Percentiles rank a stretch among this genome's conserved stretches.
Conservation (phyloP, 2,888 invertebrate species). For the Calameuta pallipes region DNA sequence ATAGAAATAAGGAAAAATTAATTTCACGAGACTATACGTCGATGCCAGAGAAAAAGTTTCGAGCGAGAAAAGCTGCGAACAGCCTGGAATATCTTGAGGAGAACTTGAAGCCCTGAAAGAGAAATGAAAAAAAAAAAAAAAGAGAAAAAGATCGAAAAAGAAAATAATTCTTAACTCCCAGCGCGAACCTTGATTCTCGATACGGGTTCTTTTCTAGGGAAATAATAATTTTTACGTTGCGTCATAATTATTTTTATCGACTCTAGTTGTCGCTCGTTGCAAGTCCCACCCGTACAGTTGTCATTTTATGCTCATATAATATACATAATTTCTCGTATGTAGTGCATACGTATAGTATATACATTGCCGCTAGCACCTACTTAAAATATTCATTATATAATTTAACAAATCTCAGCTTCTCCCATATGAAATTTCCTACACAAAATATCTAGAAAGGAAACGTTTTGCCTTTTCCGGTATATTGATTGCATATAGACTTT, state of each 20-base stretch:
- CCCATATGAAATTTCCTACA: neutral
- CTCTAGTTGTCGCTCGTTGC: neutral
- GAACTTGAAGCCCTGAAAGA: neutral
- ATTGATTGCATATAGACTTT: too few relatives aligned
- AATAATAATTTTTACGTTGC: neutral
- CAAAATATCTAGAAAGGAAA: neutral
- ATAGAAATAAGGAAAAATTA: neutral
- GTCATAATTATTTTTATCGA: neutral
- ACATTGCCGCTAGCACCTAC: neutral
- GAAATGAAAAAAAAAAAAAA: too few relatives aligned
- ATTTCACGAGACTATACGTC: neutral
- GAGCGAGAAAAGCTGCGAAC: neutral
- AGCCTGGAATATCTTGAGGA: neutral
- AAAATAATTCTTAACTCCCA: neutral
- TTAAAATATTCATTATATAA: neutral
- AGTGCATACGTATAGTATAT: too few relatives aligned
- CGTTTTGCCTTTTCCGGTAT: neutral
- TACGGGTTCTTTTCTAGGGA: neutral
- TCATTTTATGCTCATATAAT: too few relatives aligned
- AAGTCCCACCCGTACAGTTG: too few relatives aligned
- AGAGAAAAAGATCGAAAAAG: too few relatives aligned
- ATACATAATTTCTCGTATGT: too few relatives aligned
- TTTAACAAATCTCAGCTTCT: neutral
- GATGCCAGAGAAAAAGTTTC: neutral
- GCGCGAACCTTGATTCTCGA: neutral